Evolutionary conservation across 2,113 vertebrate species (phyloP).

Genomic region (Phoxinus phoxinus): DNA sequence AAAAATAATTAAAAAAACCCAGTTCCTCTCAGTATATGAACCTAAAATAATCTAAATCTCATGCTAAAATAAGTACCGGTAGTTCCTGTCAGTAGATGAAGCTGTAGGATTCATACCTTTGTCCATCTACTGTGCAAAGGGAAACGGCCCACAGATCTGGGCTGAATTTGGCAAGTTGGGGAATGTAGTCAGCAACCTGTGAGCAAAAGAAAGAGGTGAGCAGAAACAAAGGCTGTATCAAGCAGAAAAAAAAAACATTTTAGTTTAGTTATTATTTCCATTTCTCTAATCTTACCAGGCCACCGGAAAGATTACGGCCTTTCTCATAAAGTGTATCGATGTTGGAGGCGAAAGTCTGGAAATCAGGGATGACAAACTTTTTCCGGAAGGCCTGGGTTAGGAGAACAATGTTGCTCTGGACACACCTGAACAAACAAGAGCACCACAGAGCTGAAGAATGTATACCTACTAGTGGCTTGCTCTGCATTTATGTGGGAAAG

Average conservation of each 20-base stretch:
- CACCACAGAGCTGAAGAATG: background rate
- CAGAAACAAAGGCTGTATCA: background rate
- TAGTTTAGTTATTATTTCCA: background rate
- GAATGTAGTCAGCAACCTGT: constrained; percentile 98
- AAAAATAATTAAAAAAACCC: background rate
- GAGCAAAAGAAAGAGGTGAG: constrained; percentile 7
- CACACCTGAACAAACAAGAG: constrained; percentile 81
- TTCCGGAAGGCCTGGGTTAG: constrained; percentile 98
- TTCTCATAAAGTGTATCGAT: constrained; percentile 93
- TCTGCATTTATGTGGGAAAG: background rate
- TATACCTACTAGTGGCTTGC: background rate
- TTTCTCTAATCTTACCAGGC: constrained; percentile 82
- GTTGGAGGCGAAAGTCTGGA: constrained; percentile 91
- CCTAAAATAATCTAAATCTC: background rate
- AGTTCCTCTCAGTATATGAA: background rate
- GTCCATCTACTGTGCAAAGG: constrained; percentile 96
- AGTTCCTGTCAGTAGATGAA: background rate
- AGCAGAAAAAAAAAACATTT: background rate
- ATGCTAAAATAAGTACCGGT: background rate
- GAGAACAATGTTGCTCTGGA: constrained; percentile 98
- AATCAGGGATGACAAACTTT: constrained; percentile 99
- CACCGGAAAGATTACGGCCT: constrained; percentile 88
- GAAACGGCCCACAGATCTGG: constrained; percentile 96
- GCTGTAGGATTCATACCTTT: constrained; percentile 81
- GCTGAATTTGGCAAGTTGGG: constrained; percentile 96